These are phyloP conservation scores for Drosophila lowei DNA, from an alignment of 1,140 invertebrate species.

Conservation along the genomic window DNA sequence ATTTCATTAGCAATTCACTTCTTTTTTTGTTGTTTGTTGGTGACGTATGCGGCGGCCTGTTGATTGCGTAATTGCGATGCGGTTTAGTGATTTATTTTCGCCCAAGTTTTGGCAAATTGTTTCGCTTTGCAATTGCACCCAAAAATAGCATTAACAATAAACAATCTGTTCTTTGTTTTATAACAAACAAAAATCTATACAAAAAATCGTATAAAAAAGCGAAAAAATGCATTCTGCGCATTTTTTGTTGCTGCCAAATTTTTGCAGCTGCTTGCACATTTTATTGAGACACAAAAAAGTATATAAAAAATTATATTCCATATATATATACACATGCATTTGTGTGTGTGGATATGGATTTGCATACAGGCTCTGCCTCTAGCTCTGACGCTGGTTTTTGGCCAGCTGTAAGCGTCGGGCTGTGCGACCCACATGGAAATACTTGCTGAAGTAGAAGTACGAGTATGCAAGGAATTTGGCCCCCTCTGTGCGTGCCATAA, in stretches of 20 bases:
- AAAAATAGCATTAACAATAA: constrained; percentile 19
- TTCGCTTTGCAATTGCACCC: constrained; percentile 2
- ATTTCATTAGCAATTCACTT: constrained; percentile 33
- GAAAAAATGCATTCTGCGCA: constrained; percentile 60
- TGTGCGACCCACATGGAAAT: constrained; percentile 50
- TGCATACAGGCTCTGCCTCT: constrained; percentile 33
- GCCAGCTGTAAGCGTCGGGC: constrained; percentile 46
- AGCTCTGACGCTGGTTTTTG: constrained; percentile 3
- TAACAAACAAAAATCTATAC: constrained; percentile 11
- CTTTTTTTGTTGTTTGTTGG: not conserved
- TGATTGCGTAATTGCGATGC: constrained; percentile 65
- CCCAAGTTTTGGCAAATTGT: constrained; percentile 14
- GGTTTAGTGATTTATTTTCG: constrained; percentile 37
- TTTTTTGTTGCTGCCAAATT: constrained; percentile 63
- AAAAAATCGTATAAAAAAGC: constrained; percentile 21
- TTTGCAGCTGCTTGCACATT: constrained; percentile 76
- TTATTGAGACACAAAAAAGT: constrained; percentile 50
- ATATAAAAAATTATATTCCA: too few relatives aligned
- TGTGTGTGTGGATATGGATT: constrained; percentile 33
- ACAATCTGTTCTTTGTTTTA: constrained; percentile 23
- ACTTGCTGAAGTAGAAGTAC: constrained; percentile 38
- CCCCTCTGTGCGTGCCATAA: constrained; percentile 41
- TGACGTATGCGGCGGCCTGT: constrained; percentile 52
- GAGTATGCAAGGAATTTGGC: constrained; percentile 45
- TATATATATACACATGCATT: constrained; percentile 26